Conservation (phyloP, 2,113 vertebrate genomes). For the Cephalopholis sonnerati region DNA sequence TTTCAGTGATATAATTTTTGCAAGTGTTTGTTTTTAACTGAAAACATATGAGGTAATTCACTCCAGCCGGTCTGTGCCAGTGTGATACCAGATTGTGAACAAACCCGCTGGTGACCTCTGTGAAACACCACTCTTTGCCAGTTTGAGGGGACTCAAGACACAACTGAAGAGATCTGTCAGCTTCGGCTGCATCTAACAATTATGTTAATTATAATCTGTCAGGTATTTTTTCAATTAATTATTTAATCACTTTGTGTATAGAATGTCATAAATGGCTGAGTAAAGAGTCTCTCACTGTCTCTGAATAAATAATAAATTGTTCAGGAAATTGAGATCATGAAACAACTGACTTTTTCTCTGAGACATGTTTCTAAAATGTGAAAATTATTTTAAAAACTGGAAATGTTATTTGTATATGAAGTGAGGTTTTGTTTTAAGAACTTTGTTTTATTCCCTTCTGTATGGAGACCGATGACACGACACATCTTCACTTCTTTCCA, state of each 20-base stretch:
- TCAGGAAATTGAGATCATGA: no score
- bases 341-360: no score
- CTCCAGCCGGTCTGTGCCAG: conserved; percentile 4
- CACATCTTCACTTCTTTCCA: no score
- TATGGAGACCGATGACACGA: no score
- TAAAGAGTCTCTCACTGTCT: no score
- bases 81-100: conserved; percentile 5
- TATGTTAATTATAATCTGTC: not conserved
- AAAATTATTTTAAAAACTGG: no score
- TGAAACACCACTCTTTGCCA: not conserved
- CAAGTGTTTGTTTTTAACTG: not conserved
- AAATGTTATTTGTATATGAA: no score
- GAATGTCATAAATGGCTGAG: not conserved
- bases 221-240: not conserved
- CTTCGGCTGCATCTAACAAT: not conserved
- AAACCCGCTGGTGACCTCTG: not conserved
- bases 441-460: no score
- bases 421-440: no score
- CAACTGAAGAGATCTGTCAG: not conserved
- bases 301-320: no score
- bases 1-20: not conserved
- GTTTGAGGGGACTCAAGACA: not conserved
- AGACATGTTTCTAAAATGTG: no score
- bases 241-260: not conserved
- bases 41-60: not conserved